Conservation (phyloP, 2,888 invertebrate species). For the Xylota sylvarum region DNA sequence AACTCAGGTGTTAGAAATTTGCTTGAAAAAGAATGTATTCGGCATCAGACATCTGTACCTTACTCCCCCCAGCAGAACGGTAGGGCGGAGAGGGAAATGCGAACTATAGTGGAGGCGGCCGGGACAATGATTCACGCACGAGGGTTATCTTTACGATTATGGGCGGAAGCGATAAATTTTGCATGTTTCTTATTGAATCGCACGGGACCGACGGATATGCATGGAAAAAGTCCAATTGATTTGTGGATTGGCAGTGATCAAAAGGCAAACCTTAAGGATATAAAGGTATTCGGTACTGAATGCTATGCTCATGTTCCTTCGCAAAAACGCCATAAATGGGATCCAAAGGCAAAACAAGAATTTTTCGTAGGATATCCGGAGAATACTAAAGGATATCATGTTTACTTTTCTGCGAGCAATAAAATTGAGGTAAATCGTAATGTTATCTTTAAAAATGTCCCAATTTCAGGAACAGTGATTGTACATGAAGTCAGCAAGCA, state of each 20-base stretch:
- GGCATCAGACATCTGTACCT: conserved; percentile 41
- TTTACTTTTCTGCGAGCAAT: conserved; percentile 32
- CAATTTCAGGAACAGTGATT: conserved; percentile 3
- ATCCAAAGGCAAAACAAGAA: conserved; percentile 27
- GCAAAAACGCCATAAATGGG: conserved; percentile 33
- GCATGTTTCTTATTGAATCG: conserved; percentile 34
- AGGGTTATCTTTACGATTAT: conserved; percentile 12
- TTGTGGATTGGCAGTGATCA: conserved; percentile 19
- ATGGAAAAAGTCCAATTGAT: conserved; percentile 16
- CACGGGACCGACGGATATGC: conserved; percentile 13
- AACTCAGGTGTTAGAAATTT: conserved; percentile 22
- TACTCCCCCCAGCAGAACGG: conserved; percentile 54
- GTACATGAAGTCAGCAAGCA: conserved; percentile 12
- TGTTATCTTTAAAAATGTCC: conserved; percentile 20
- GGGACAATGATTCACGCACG: conserved; percentile 33
- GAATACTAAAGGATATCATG: conserved; percentile 29
- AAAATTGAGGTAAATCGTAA: conserved; percentile 32
- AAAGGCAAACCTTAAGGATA: not conserved
- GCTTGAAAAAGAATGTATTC: conserved; percentile 13
- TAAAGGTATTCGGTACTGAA: conserved; percentile 20
- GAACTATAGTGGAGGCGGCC: conserved; percentile 47
- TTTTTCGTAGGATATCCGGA: not conserved
- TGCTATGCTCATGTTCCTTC: conserved; percentile 27
- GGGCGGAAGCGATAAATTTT: conserved; percentile 41
- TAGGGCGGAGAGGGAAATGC: conserved; percentile 34